A percentile compares a stretch with the other conserved stretches of the same genome.
Evolutionary conservation across 2,797 vertebrate genomes (phyloP).

Genomic region (Salmo trutta): DNA sequence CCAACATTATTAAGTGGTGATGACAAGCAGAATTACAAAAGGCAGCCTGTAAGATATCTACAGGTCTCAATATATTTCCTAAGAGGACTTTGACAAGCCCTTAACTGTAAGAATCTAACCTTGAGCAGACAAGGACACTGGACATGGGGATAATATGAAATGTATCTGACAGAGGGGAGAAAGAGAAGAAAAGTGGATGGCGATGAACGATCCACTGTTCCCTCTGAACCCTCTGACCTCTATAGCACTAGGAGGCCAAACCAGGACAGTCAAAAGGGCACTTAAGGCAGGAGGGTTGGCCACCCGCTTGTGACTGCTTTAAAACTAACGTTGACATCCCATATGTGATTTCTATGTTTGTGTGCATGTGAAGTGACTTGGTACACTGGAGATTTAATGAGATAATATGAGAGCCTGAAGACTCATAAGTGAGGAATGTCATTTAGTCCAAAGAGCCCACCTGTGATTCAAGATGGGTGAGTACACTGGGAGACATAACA

Average conservation of each 20-base stretch:
- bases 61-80: constrained; percentile 1
- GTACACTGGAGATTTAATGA: neutral
- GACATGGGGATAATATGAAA: constrained; percentile 34
- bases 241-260: neutral
- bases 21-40: constrained; percentile 50
- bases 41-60: constrained; percentile 8
- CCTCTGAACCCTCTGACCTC: neutral
- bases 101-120: constrained; percentile 48
- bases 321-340: constrained; percentile 12
- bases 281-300: neutral
- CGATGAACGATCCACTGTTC: constrained; percentile 55
- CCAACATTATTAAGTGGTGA: constrained; percentile 58
- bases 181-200: constrained; percentile 46
- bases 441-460: neutral
- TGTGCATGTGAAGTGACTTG: neutral
- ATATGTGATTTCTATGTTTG: neutral
- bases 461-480: constrained; percentile 11
- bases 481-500: neutral
- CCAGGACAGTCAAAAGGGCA: constrained; percentile 21
- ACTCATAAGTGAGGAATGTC: constrained; percentile 25
- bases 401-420: neutral
- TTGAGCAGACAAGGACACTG: constrained; percentile 47
- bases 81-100: constrained; percentile 42
- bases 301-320: constrained; percentile 27
- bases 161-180: constrained; percentile 11